Base-by-base conservation (phyloP, 2,797 vertebrate genomes). In the Sebastes kiyomatsui region DNA sequence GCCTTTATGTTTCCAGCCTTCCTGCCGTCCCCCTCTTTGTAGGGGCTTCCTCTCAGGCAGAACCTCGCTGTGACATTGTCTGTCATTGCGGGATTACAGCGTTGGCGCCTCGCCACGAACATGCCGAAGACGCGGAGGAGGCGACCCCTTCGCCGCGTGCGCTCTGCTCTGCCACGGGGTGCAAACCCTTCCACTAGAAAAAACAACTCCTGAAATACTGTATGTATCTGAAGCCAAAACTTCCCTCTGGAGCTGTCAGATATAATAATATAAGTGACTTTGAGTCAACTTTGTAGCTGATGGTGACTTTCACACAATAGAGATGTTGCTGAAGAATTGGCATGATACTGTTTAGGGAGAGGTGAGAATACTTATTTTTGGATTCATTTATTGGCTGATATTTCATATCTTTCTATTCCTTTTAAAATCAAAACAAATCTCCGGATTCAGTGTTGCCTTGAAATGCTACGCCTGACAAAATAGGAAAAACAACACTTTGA, bases 1-100 rank as follows among this genome's bases (percentile, higher is more conserved):
- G 69, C 85, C 80, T 85, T 86, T 81, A 83, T 83, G 79, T 84
- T 89, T 81, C 25, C 74, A 71, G 77, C 80, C 79, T 68, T 83
- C 78, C 77, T 28, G 79, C 76, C 4, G 54, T 79, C 83, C 86
- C 71, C 12, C 38, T 70, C 86, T 90, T 89, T 85, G 88, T 84
- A 27, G 68, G 65, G 75, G 71, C 88, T 85, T 88, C 85, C 90
- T 87, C 89, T 83, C 79, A 78, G 76, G 85, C 90, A 82, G 85
- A 87, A 75, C 84, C 87, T 85, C 7, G 74, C 89, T 87, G 91
- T 84, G 89, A 90, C 90, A 89, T 93, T 93, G 88, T 92, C 90
- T 89, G 91, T 92, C 92, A 92, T 85, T 91, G 88, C 71, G 52
- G 80, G 85, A 92, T 91, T 90, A 88, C 75, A 79, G 79, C 35